A percentile compares a stretch with the other conserved stretches of the same genome.
Conservation (phyloP, 2,797 vertebrate species). For the Hippoglossus hippoglossus region DNA sequence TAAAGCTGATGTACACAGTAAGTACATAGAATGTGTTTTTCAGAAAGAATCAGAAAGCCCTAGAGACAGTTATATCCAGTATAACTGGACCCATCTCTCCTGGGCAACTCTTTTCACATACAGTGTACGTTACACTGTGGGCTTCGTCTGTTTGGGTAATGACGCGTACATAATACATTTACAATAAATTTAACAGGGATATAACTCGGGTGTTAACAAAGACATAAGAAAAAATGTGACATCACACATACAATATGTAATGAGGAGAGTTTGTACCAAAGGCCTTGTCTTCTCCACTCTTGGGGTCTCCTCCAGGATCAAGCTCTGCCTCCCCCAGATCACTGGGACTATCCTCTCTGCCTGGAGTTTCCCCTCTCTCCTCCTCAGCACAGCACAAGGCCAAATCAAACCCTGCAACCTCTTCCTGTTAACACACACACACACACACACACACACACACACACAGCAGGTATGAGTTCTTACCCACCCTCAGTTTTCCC, state of each 20-base stretch:
- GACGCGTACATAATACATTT: too few species aligned
- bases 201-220: background rate
- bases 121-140: too few species aligned
- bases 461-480: too few species aligned
- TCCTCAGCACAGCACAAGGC: constrained; percentile 81
- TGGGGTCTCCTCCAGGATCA: constrained; percentile 83
- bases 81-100: too few species aligned
- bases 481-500: too few species aligned
- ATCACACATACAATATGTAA: background rate
- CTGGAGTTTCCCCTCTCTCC: constrained; percentile 89
- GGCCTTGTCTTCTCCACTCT: constrained; percentile 77
- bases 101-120: too few species aligned
- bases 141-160: too few species aligned
- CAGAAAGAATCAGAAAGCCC: too few species aligned
- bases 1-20: too few species aligned
- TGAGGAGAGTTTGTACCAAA: constrained; percentile 69
- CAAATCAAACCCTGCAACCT: constrained; percentile 71
- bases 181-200: too few species aligned
- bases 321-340: constrained; percentile 90
- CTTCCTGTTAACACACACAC: constrained; percentile 66
- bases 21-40: too few species aligned
- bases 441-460: constrained; percentile 4
- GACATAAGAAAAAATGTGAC: background rate
- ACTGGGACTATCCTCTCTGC: constrained; percentile 88
- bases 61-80: too few species aligned